Evolutionary conservation across 1,140 invertebrate species (phyloP), one percentile per base, ranked within the genome.

Genomic region (Zaprionus inermis): DNA sequence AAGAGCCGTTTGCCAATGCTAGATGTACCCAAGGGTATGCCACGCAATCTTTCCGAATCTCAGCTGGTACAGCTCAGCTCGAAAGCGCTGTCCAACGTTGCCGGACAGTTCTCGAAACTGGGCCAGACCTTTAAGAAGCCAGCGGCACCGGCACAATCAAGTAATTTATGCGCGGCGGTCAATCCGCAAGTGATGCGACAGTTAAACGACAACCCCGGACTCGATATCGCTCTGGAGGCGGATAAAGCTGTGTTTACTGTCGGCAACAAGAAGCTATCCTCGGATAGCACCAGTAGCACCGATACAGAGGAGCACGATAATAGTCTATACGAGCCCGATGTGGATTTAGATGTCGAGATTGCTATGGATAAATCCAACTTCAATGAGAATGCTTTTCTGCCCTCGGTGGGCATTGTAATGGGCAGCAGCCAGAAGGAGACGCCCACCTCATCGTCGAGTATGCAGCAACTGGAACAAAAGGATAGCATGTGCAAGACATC

Each of bases 41-140:
- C 94, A 1, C 90, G 93, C 7, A 94, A 94, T 82, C 93, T 94
- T 1, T 94, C 94, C 58, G 94, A 94, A 79, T 94, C 94, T 22
- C 94, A 94, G 72, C 81, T 94, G 5, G 93, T 94, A 4, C 93
- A 94, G 30, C 91, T 93, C 46, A 96, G 96, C 70, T 96, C 96
- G 14, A 97, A 97, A 93, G 97, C 97, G 54, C 92, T 97, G 14
- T 96, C 94, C 34, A 97, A 97, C 91, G 95, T 97, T 93, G 95
- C 96, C 0, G 96, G 97, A 60, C 96, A 97, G 82, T 96, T 98
- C 91, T 96, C 95, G 41, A 97, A 97, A 91, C 93, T 97, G 14
- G 94, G 96, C 38, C 95, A 95, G 63, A 95, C 93, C 2, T 94
- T 96, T 14, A 95, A 95, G 51, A 86, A 86, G 91, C 93, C 93